These are phyloP conservation scores for Zaprionus lineosus DNA, from an alignment of 2,888 invertebrate genomes.

Conservation along the genomic window DNA sequence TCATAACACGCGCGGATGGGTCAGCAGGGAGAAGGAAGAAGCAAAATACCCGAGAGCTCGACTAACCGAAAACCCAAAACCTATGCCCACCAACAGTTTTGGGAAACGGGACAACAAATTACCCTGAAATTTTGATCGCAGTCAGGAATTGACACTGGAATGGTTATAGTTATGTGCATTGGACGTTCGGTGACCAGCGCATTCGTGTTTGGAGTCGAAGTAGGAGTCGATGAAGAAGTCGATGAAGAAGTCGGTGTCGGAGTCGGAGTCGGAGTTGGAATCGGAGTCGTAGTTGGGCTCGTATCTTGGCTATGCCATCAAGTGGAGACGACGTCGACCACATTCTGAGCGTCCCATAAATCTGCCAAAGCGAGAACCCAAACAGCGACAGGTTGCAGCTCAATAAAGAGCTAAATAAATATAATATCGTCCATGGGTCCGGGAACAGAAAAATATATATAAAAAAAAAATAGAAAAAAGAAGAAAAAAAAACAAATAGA, in stretches of 20 bases:
- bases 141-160: too few relatives aligned
- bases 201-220: too few relatives aligned
- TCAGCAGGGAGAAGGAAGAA: conserved; percentile 9
- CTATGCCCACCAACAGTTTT: conserved; percentile 67
- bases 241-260: background rate
- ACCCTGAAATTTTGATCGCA: conserved; percentile 57
- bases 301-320: conserved; percentile 54
- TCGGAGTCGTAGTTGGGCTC: conserved; percentile 4
- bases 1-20: conserved; percentile 72
- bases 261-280: background rate
- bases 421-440: conserved; percentile 47
- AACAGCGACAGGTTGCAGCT: conserved; percentile 71
- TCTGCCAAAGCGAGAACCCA: conserved; percentile 54
- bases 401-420: conserved; percentile 70
- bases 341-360: conserved; percentile 59
- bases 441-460: too few relatives aligned
- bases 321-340: conserved; percentile 40
- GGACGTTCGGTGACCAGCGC: too few relatives aligned
- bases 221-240: background rate
- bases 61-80: too few relatives aligned
- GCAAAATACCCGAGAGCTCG: conserved; percentile 11
- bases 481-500: too few relatives aligned
- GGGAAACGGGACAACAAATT: conserved; percentile 63
- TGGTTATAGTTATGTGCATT: too few relatives aligned
- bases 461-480: too few relatives aligned